Base-by-base conservation (phyloP, 1,140 invertebrate species). In the Oedothorax gibbosus region DNA sequence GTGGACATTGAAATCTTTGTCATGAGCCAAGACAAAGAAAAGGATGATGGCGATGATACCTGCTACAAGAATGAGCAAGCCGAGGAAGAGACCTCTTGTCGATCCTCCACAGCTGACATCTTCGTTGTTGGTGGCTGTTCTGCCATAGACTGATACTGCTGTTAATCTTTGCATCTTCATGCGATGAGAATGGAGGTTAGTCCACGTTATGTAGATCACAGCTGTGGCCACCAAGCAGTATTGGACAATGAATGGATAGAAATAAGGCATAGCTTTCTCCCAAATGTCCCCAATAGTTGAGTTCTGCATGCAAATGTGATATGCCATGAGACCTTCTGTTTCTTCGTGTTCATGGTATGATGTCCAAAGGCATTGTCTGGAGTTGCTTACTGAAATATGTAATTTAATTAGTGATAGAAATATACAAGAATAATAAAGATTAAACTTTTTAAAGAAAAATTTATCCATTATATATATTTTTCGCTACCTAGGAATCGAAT, bases 191-290 rank as follows among this genome's bases (percentile, higher is more conserved):
- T 83, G 71, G 7, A 86, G 92, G 85, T 93, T 92, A 68, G 91
- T 91, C 86, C 93, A 93, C 91, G 93, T 92, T 12, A 93, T 91
- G 87, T 92, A 93, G 0, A 92, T 92, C 53, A 93, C 92, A 2
- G 92, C 92, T 0, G 93, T 93, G 0, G 93, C 93, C 68, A 93
- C 93, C 66, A 93, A 87, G 84, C 92, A 92, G 88, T 86, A 89
- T 87, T 87, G 87, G 20, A 93, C 91, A 51, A 93, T 92, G 87
- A 93, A 93, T 0, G 93, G 93, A 88, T 93, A 93, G 0, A 93
- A 88, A 87, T 93, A 93, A 0, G 92, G 92, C 90, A 92, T 92
- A 49, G 92, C 93, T 7, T 92, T 91, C 0, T 92, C 92, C 92
- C 93, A 93, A 6, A 93, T 88, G 73, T 92, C 91, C 2, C 93